Evolutionary conservation across 2,113 vertebrate species (phyloP).

Genomic region (Coracopsis vasa): DNA sequence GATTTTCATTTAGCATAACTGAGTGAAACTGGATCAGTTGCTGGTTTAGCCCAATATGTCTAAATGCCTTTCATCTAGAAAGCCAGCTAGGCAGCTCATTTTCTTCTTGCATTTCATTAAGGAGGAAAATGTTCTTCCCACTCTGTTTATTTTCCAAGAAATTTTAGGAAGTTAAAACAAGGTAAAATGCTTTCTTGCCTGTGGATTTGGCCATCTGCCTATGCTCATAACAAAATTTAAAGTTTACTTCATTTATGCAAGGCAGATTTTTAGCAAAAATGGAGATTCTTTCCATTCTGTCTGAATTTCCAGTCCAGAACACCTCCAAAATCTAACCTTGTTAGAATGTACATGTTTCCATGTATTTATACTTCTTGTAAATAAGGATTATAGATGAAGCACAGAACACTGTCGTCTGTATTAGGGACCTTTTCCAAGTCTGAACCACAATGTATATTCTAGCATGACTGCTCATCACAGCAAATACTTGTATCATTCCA

Average conservation of each 20-base stretch:
- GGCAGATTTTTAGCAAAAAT: background rate
- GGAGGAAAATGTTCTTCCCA: background rate
- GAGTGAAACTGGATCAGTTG: background rate
- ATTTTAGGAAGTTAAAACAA: background rate
- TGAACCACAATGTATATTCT: background rate
- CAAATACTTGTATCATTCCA: background rate
- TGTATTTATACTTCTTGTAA: background rate
- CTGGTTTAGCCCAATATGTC: background rate
- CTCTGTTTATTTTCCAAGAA: background rate
- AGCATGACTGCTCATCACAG: constrained; percentile 55
- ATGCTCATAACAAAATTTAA: background rate
- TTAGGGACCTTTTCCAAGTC: background rate
- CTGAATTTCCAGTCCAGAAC: background rate
- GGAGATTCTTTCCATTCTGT: background rate
- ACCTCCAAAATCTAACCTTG: background rate
- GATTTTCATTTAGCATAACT: background rate
- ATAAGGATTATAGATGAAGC: constrained; percentile 73
- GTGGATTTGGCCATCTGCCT: background rate
- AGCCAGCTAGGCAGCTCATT: background rate
- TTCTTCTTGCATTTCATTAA: background rate
- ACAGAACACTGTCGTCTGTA: background rate
- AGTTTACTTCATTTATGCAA: background rate
- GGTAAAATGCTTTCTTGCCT: background rate
- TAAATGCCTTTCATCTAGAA: background rate
- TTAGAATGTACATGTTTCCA: background rate